Base-by-base conservation (phyloP, 2,113 vertebrate species). In the Orientallactaga bullata region DNA sequence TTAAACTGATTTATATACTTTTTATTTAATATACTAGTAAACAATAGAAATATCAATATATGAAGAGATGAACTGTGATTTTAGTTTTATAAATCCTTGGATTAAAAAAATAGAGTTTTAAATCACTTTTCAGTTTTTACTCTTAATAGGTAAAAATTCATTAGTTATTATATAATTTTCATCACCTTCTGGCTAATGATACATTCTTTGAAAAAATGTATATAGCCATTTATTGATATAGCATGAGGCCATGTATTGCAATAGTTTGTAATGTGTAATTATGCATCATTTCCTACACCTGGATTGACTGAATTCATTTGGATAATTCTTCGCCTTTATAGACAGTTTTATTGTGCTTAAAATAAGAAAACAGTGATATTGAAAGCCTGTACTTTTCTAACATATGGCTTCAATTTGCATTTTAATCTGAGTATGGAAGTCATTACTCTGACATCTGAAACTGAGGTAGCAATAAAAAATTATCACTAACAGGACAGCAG, bases 401-500 rank as follows among this genome's bases (percentile, higher is more conserved):
- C 99, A 99, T 99, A 98, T 99, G 99, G 98, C 98, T 99, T 98
- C 98, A 99, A 99, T 99, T 99, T 98, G 96, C 97, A 97, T 98
- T 97, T 97, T 98, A 98, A 98, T 98, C 97, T 77, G 98, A 99
- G 99, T 99, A 98, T 99, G 99, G 98, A 99, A 98, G 98, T 99
- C 98, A 99, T 99, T 99, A 99, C 96, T 96, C 78, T 97, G 98
- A 98, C 98, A 98, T 99, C 97, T 98, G 98, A 98, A 99, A 98
- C 98, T 98, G 98, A 98, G 96, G 98, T 99, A 98, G 98, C 99
- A 98, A 98, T 98, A 98, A 98, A 98, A 98, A 98, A 98, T 98
- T 98, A 99, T 99, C 99, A 98, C 98, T 98, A 98, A 98, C 98
- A 98, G 98, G 98, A 99, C 98, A 98, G 98, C 98, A 98, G 98